Evolutionary conservation across 2,113 vertebrate species (phyloP).

Genomic region (Antidorcas marsupialis): DNA sequence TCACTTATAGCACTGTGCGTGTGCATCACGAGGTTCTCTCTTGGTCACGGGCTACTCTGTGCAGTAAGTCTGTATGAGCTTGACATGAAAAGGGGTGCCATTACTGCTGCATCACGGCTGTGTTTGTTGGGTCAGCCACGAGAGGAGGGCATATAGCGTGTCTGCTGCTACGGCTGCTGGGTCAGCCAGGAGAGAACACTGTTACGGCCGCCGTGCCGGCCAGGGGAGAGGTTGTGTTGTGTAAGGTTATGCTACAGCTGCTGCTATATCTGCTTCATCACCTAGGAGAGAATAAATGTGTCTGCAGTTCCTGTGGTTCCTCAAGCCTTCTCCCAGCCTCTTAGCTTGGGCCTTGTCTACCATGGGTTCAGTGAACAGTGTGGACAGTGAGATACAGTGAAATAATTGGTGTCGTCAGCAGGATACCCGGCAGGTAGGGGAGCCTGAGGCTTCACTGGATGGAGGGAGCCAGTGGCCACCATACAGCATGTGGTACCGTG

Average conservation of each 20-base stretch:
- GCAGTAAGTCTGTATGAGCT: background rate
- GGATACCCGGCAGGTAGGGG: background rate
- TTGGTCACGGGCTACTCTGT: background rate
- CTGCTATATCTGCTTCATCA: background rate
- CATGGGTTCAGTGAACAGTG: background rate
- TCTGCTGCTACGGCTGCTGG: background rate
- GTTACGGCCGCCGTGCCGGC: accelerated
- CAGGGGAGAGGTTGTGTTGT: background rate
- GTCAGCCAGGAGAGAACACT: background rate
- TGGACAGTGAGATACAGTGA: background rate
- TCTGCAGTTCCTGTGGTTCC: background rate
- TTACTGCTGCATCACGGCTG: background rate
- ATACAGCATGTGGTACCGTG: background rate
- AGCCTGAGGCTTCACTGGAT: background rate
- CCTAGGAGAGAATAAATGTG: background rate
- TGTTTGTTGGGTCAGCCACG: background rate
- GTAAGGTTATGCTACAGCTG: background rate
- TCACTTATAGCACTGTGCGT: background rate
- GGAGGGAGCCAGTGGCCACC: background rate
- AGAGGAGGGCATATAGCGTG: background rate
- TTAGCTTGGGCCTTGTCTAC: background rate
- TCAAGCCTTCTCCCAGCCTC: background rate
- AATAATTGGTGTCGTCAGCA: accelerated
- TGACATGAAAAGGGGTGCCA: background rate
- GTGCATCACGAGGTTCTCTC: accelerated